Percentiles rank a stretch among this genome's conserved stretches.
Evolutionary conservation across 2,888 invertebrate species (phyloP).

Genomic region (Noctua janthina): DNA sequence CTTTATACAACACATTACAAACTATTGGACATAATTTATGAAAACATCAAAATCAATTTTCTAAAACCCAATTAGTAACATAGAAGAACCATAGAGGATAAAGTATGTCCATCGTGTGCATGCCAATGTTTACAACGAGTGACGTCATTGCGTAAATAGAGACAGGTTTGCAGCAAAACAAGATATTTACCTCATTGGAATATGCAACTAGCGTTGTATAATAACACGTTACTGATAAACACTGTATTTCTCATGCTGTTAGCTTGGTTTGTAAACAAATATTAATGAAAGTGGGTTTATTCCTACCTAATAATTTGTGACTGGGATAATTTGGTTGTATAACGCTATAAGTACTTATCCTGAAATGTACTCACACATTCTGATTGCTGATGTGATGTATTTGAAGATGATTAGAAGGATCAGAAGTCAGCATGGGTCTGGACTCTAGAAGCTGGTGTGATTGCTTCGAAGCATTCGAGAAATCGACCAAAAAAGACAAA

Average conservation of each 20-base stretch:
- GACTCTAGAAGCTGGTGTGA: not conserved
- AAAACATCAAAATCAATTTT: not conserved
- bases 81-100: conserved; percentile 26
- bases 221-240: conserved; percentile 39
- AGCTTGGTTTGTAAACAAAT: conserved; percentile 34
- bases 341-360: not conserved
- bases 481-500: not conserved
- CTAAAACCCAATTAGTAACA: not conserved
- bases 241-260: conserved; percentile 27
- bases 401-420: not conserved
- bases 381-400: not conserved
- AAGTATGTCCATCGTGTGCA: conserved; percentile 12
- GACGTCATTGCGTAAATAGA: conserved; percentile 50
- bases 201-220: conserved; percentile 50
- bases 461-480: no score
- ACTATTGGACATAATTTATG: not conserved
- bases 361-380: not conserved
- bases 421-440: not conserved
- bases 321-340: not conserved
- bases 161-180: conserved; percentile 54
- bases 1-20: no score
- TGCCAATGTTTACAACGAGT: conserved; percentile 34
- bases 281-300: conserved; percentile 2
- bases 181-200: conserved; percentile 39
- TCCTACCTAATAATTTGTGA: not conserved